Evolutionary conservation across 1,140 invertebrate genomes (phyloP), one percentile per base, ranked within the genome.

Genomic region (Bombus sibiricus): DNA sequence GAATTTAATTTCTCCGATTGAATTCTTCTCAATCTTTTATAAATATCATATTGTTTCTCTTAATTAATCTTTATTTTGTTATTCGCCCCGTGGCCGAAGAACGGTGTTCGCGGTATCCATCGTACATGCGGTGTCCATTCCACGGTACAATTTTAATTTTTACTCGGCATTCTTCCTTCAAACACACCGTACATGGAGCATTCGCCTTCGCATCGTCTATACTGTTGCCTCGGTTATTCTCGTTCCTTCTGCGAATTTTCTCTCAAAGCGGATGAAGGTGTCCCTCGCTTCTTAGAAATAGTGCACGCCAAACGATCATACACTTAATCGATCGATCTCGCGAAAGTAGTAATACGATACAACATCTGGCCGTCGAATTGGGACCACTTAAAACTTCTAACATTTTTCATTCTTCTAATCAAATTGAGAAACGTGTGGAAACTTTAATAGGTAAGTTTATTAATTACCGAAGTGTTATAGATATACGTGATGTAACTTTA

Each of bases 71-170:
- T 66, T 80, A 75, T 87, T 90, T 84, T 87, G 47, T 71, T 76
- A 13, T 69, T 78, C 74, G 79, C 32, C 69, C 72, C 66, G 68
- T 81, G 64, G 59, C 78, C 77, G 86, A 88, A 93, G 88, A 89
- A 28, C 85, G 78, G 41, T 90, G 91, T 88, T 86, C 86, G 79
- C 88, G 79, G 68, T 92, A 90, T 83, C 89, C 92, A 81, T 83
- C 89, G 75, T 82, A 84, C 82, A 76, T 90, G 57, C 86, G 84
- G 74, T 93, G 93, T 78, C 90, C 87, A 78, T 90, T 88, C 83
- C 74, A 88, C 69, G 92, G 92, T 93, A 94, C 76, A 89, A 86
- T 92, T 92, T 87, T 76, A 53, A 86, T 62, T 80, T 86, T 62
- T 83, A 64, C 66, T 22, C 80, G 59, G n/a, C 47, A n/a, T 18